Conservation (phyloP, 2,113 vertebrate genomes). For the Engystomops pustulosus region DNA sequence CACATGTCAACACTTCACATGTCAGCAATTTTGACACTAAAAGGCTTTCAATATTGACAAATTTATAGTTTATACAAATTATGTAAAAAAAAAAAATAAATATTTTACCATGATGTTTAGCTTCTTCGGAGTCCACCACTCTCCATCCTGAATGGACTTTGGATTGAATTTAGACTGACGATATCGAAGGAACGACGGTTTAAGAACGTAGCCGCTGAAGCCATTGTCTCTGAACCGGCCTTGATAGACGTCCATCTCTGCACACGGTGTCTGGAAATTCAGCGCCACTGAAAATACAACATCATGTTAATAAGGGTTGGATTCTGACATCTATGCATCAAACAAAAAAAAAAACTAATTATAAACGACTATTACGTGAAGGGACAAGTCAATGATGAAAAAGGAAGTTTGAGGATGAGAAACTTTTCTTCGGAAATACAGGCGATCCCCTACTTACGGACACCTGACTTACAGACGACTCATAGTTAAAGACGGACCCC, state of each 20-base stretch:
- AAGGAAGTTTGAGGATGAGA: not conserved
- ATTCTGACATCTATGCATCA: not conserved
- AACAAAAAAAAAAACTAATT: not conserved
- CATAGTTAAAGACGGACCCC: no score
- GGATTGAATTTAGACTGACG: conserved; percentile 83
- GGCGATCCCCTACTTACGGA: no score
- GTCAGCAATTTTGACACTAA: no score
- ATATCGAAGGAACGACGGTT: conserved; percentile 85
- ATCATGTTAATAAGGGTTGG: not conserved
- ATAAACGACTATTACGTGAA: not conserved
- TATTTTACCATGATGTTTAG: conserved; percentile 84
- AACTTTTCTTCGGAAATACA: not conserved
- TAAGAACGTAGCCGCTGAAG: conserved; percentile 87
- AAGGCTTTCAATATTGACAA: no score
- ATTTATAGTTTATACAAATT: no score
- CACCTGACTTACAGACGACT: no score
- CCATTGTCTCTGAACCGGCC: conserved; percentile 89
- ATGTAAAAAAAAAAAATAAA: not conserved
- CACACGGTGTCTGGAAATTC: conserved; percentile 91
- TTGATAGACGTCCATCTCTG: conserved; percentile 94
- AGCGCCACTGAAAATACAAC: conserved; percentile 81
- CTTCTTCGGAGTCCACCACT: conserved; percentile 79
- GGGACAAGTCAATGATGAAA: not conserved
- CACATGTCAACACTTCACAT: no score
- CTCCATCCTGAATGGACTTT: conserved; percentile 72